A percentile compares a stretch with the other conserved stretches of the same genome.
Evolutionary conservation across 2,113 vertebrate genomes (phyloP).

Genomic region (Gorilla gorilla): DNA sequence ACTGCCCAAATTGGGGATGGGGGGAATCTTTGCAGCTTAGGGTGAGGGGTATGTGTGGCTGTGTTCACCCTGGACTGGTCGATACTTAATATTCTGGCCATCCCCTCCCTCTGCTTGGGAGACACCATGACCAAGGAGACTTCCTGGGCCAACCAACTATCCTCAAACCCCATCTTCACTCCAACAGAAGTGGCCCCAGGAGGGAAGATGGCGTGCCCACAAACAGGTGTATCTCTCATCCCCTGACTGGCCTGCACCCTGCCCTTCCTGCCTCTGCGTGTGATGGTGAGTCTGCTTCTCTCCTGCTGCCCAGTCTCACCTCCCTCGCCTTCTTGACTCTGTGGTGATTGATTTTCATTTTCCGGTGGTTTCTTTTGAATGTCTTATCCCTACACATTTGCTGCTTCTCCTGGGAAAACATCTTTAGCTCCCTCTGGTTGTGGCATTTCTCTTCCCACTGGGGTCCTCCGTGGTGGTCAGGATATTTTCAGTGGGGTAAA

Average conservation of each 20-base stretch:
- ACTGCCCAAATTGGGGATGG: not conserved
- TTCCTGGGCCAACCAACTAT: not conserved
- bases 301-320: slow-evolving; percentile 24
- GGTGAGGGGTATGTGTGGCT: not conserved
- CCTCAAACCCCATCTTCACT: not conserved
- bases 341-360: slow-evolving; percentile 81
- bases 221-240: not conserved
- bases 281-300: not conserved
- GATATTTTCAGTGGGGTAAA: slow-evolving; percentile 73
- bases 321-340: slow-evolving; percentile 69
- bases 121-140: not conserved
- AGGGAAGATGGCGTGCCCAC: slow-evolving; percentile 17
- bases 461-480: slow-evolving; percentile 80
- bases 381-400: slow-evolving; percentile 92
- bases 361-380: slow-evolving; percentile 90
- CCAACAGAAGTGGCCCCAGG: slow-evolving; percentile 7
- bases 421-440: slow-evolving; percentile 87
- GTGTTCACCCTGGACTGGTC: not conserved
- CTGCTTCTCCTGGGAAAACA: slow-evolving; percentile 94
- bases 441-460: slow-evolving; percentile 76
- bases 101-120: slow-evolving; percentile 46
- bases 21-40: not conserved
- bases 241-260: slow-evolving; percentile 26
- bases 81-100: not conserved
- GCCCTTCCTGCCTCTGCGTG: slow-evolving; percentile 46